These are phyloP conservation scores for Apostichopus californicus DNA, from an alignment of 35 echinoderm and acorn worm species.

Conservation along the genomic window DNA sequence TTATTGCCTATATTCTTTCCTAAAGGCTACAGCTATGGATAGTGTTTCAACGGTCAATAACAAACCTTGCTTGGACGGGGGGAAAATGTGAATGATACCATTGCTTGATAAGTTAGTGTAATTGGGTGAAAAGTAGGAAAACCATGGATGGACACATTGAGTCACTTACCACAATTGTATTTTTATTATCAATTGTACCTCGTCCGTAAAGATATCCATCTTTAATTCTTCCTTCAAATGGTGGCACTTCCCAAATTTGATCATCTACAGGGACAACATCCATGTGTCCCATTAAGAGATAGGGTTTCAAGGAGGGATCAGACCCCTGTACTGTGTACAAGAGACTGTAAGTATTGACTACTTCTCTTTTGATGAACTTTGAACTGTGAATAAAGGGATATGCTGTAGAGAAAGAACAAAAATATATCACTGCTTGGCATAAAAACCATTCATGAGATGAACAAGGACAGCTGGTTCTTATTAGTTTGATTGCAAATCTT, in stretches of 20 bases:
- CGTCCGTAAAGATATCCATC: conserved; percentile 93
- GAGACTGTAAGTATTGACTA: conserved; percentile 73
- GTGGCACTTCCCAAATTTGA: conserved; percentile 77
- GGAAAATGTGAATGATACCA: no score
- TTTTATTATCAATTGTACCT: conserved; percentile 94
- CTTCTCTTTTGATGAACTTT: conserved; percentile 66
- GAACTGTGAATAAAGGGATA: conserved; percentile 78
- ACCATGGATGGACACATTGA: no score
- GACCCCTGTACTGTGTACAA: conserved; percentile 78
- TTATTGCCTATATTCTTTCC: no score
- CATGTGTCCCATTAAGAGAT: conserved; percentile 76
- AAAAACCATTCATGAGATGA: no score
- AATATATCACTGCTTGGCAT: no score
- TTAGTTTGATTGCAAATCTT: no score
- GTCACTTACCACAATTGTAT: conserved; percentile 74
- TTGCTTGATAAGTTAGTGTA: no score
- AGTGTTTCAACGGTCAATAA: no score
- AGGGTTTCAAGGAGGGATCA: conserved; percentile 60
- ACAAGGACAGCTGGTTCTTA: no score
- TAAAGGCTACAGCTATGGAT: no score
- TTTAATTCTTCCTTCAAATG: conserved; percentile 73
- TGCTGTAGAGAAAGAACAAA: conserved; percentile 35
- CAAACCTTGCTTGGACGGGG: no score
- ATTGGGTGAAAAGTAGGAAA: no score
- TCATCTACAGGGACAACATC: conserved; percentile 90